Evolutionary conservation across 2,888 invertebrate species (phyloP).

Genomic region (Melieria crassipennis): DNA sequence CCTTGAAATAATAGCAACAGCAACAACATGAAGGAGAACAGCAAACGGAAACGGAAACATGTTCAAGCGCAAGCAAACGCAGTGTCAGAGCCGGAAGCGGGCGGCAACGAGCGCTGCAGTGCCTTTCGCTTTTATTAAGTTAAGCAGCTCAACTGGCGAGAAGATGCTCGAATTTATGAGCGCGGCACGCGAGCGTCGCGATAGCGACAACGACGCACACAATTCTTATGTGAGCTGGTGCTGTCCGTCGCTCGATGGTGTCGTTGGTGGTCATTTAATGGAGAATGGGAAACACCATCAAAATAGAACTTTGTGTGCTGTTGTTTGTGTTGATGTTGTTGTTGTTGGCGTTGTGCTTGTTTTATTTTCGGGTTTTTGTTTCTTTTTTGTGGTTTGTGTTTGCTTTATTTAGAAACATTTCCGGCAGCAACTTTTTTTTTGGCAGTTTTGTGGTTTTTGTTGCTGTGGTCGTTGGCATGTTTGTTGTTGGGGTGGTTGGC

Average conservation of each 20-base stretch:
- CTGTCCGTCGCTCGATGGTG: background rate
- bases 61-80: constrained; percentile 36
- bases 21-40: constrained; percentile 33
- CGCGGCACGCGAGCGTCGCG: constrained; percentile 8
- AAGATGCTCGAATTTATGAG: constrained; percentile 46
- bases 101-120: background rate
- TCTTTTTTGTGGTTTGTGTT: constrained; percentile 8
- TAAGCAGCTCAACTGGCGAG: constrained; percentile 42
- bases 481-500: constrained; percentile 7
- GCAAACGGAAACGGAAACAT: constrained; percentile 38
- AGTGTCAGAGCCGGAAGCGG: constrained; percentile 2
- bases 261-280: background rate
- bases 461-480: constrained; percentile 10
- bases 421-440: constrained; percentile 15
- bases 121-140: constrained; percentile 42
- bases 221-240: background rate
- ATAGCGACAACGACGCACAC: background rate
- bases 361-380: constrained; percentile 15
- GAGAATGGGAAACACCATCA: background rate
- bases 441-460: constrained; percentile 13
- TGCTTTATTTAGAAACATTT: constrained; percentile 28
- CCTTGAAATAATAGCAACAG: constrained; percentile 39
- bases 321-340: background rate
- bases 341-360: background rate
- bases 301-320: background rate